These are phyloP conservation scores for Xiphophorus couchianus DNA, from an alignment of 2,113 vertebrate species.

Conservation along the genomic window DNA sequence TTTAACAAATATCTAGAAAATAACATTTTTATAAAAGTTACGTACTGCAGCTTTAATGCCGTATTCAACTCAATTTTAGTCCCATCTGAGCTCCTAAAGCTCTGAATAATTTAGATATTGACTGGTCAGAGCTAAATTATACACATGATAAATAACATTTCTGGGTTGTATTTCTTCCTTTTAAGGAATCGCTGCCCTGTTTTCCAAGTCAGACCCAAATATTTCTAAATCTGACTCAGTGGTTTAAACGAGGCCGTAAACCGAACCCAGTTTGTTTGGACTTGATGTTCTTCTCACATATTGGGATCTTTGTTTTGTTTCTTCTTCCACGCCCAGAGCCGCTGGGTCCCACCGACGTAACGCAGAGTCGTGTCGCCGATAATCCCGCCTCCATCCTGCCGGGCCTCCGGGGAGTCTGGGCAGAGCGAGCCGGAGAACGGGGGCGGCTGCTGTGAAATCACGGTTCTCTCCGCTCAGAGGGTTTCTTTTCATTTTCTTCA, in stretches of 20 bases:
- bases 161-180: background rate
- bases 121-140: background rate
- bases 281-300: too few species aligned
- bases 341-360: constrained; percentile 4
- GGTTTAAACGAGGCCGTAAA: background rate
- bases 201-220: background rate
- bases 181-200: background rate
- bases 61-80: too few species aligned
- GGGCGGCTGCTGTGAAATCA: constrained; percentile 55
- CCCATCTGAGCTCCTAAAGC: too few species aligned
- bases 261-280: background rate
- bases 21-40: too few species aligned
- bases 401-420: constrained; percentile 8
- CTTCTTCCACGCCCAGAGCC: constrained; percentile 16
- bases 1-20: too few species aligned
- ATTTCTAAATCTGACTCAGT: background rate
- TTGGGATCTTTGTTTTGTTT: constrained; percentile 1
- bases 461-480: constrained; percentile 22
- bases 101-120: too few species aligned
- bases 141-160: background rate
- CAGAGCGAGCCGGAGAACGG: constrained; percentile 10
- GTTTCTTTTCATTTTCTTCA: background rate
- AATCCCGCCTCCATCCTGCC: background rate
- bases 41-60: too few species aligned
- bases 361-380: background rate